phyloP scores from a whole-genome alignment of 2,888 invertebrate species.

The Chrysotoxum bicinctum region DNA sequence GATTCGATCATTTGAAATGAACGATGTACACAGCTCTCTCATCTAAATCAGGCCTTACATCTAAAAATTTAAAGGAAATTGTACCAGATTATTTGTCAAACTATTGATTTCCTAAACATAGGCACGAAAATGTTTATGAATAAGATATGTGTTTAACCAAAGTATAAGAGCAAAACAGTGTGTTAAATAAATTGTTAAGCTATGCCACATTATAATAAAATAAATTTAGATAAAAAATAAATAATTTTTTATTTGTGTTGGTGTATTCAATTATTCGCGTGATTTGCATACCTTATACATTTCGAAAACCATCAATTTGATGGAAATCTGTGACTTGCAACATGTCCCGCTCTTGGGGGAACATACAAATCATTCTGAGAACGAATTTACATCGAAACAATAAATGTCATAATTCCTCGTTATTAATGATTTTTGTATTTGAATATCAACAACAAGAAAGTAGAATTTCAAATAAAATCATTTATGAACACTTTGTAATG shows the following conservation, averaged over 20 bases:
- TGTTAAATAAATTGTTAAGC: no score
- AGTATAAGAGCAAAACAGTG: no score
- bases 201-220: no score
- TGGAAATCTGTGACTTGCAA: slow-evolving; percentile 3
- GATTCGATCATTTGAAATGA: no score
- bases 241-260: background rate
- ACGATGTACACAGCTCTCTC: no score
- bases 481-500: slow-evolving; percentile 25
- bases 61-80: no score
- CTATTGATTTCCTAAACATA: no score
- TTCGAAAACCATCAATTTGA: slow-evolving; percentile 7
- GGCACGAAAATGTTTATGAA: no score
- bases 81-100: no score
- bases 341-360: background rate
- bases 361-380: slow-evolving; percentile 2
- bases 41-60: no score
- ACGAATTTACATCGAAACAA: background rate
- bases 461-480: background rate
- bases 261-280: slow-evolving; percentile 2
- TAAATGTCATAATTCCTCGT: slow-evolving; percentile 49
- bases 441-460: background rate
- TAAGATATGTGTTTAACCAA: no score
- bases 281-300: background rate
- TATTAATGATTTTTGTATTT: slow-evolving; percentile 33
- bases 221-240: background rate